These are phyloP conservation scores for Corydoras sp. DNA, from an alignment of 2,113 vertebrate species.

Conservation along the genomic window DNA sequence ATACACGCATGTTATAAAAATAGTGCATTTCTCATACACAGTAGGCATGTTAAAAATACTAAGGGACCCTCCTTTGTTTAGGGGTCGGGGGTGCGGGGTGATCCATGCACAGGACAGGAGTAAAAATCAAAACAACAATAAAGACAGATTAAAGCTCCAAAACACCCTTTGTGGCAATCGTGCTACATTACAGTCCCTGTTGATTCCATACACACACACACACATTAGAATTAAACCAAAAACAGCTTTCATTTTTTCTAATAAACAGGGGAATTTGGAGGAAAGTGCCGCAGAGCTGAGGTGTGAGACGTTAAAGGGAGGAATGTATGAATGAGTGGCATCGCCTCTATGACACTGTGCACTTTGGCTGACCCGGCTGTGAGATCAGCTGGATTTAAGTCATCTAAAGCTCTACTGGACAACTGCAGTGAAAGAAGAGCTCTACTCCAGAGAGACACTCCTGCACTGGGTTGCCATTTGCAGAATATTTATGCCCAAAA, in stretches of 20 bases:
- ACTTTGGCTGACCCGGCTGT: conserved; percentile 40
- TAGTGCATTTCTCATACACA: no score
- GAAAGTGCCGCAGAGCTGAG: neutral
- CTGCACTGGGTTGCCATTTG: neutral
- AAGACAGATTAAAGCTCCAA: no score
- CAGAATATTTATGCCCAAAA: neutral
- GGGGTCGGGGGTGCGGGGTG: no score
- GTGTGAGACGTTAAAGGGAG: neutral
- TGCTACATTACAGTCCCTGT: no score
- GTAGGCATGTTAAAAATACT: no score
- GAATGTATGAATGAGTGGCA: conserved; percentile 5
- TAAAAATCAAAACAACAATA: no score
- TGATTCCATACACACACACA: no score
- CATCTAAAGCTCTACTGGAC: conserved; percentile 17
- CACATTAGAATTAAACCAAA: no score
- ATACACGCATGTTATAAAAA: no score
- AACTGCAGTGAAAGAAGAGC: conserved; percentile 51
- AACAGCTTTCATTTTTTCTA: neutral
- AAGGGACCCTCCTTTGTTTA: no score
- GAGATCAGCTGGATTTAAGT: conserved; percentile 45
- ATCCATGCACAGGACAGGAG: no score
- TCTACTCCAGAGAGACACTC: neutral
- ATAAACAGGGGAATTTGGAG: neutral
- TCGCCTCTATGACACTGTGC: conserved; percentile 16
- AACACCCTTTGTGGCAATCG: no score